phyloP scores from a whole-genome alignment of 2,797 vertebrate genomes.

The Acanthornis magna region DNA sequence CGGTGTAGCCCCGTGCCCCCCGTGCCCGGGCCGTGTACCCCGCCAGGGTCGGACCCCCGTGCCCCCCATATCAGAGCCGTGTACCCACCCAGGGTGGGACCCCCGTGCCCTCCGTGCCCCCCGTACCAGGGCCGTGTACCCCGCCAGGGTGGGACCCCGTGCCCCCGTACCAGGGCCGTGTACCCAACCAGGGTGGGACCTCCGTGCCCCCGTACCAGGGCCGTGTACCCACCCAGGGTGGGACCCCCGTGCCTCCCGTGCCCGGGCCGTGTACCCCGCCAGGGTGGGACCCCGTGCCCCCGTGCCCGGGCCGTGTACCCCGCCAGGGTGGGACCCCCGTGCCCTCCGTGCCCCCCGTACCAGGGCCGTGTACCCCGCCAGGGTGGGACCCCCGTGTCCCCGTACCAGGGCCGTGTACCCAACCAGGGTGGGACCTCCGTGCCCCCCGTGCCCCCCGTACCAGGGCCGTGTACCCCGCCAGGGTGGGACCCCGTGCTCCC shows the following conservation, averaged over 20 bases:
- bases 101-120: not conserved
- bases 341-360: constrained; percentile 61
- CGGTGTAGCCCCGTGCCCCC: too few species aligned
- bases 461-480: not conserved
- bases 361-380: constrained; percentile 85
- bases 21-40: not conserved
- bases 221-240: not conserved
- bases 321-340: constrained; percentile 55
- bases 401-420: not conserved
- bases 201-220: not conserved
- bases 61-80: not conserved
- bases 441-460: not conserved
- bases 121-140: not conserved
- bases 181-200: constrained; percentile 67
- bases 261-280: constrained; percentile 87
- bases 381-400: not conserved
- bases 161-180: constrained; percentile 81
- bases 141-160: too few species aligned
- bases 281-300: not conserved
- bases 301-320: constrained; percentile 87
- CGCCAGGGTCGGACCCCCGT: not conserved
- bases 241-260: not conserved
- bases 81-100: not conserved
- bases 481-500: not conserved
- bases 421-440: too few species aligned